phyloP scores from a whole-genome alignment of 2,888 invertebrate genomes.

The Adineta ricciae region DNA sequence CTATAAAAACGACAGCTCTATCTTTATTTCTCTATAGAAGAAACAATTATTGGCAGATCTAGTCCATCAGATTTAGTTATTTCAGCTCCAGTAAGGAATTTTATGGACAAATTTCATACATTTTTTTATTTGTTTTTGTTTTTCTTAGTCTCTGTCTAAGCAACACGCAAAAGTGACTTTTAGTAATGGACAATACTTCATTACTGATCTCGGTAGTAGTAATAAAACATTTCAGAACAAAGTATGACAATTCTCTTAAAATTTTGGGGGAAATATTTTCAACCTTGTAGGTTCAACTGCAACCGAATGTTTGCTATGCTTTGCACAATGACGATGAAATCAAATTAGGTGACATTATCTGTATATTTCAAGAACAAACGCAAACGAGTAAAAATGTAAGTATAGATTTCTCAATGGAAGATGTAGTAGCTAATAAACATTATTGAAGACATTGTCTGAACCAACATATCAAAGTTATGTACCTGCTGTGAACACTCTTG shows the following conservation, averaged over 20 bases:
- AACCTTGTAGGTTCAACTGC: neutral
- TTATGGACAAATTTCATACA: neutral
- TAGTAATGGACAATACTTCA: neutral
- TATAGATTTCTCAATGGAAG: neutral
- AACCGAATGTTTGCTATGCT: conserved; percentile 14
- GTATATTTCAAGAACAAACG: neutral
- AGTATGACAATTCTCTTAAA: neutral
- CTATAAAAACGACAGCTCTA: neutral
- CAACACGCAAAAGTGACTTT: conserved; percentile 5
- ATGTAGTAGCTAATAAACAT: neutral
- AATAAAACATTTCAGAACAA: conserved; percentile 14
- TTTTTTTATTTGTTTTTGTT: neutral
- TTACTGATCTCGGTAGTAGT: neutral
- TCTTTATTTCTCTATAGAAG: neutral
- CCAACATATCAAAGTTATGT: neutral
- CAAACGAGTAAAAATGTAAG: neutral
- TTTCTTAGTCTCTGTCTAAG: neutral
- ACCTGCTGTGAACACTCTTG: neutral
- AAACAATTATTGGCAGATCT: conserved; percentile 7
- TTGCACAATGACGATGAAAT: neutral
- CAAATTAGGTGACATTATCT: neutral
- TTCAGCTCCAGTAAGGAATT: neutral
- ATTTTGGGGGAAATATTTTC: neutral
- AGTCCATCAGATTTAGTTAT: neutral
- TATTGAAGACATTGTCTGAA: neutral